Evolutionary conservation across 2,797 vertebrate genomes (phyloP).

Genomic region (Hozukius guyotensis): DNA sequence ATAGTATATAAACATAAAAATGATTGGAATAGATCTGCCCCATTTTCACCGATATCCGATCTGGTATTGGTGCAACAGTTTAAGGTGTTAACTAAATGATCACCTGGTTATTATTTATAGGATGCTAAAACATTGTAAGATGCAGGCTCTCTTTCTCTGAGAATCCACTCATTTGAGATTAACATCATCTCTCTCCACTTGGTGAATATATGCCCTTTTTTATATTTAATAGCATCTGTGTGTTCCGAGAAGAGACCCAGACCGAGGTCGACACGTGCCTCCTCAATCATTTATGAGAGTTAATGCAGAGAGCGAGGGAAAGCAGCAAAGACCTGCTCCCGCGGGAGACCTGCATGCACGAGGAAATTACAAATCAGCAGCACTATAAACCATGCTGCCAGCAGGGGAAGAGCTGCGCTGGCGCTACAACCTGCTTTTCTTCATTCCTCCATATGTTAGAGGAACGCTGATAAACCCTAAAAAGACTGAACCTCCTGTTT

Average conservation of each 20-base stretch:
- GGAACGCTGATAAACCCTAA: slow-evolving; percentile 30
- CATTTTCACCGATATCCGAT: too few relatives aligned
- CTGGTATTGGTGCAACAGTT: background rate
- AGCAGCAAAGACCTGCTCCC: slow-evolving; percentile 44
- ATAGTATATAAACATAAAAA: too few relatives aligned
- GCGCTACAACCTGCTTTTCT: slow-evolving; percentile 1
- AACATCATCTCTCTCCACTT: background rate
- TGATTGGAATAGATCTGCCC: too few relatives aligned
- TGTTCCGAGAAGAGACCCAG: slow-evolving; percentile 15
- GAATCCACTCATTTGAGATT: background rate
- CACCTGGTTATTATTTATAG: background rate
- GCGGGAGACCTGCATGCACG: slow-evolving; percentile 29
- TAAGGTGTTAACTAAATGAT: background rate
- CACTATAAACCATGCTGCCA: slow-evolving; percentile 29
- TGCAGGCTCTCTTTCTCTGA: background rate
- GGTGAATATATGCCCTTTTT: slow-evolving; percentile 15
- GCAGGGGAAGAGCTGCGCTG: slow-evolving; percentile 15
- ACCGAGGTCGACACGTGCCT: slow-evolving; percentile 33
- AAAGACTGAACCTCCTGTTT: slow-evolving; percentile 7
- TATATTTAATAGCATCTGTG: slow-evolving; percentile 49
- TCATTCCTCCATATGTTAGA: slow-evolving; percentile 7
- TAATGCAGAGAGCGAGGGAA: slow-evolving; percentile 59
- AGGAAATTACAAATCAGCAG: slow-evolving; percentile 67
- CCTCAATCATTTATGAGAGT: slow-evolving; percentile 69
- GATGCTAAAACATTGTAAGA: background rate